Conservation (phyloP, 1,140 invertebrate genomes). For the Mercenaria mercenaria region DNA sequence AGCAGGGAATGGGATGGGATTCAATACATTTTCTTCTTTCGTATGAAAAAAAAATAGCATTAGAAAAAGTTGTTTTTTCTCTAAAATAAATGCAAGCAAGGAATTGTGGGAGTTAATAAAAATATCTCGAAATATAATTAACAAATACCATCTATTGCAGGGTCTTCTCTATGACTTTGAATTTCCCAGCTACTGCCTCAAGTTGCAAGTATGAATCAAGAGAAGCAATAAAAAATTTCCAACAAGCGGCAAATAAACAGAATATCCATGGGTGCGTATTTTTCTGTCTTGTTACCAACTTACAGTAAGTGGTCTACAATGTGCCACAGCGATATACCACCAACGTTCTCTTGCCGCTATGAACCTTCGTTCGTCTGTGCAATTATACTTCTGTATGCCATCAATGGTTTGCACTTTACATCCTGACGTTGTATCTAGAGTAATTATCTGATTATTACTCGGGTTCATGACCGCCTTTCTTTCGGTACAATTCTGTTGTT, state of each 20-base stretch:
- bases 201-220: too few relatives aligned
- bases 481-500: constrained; percentile 69
- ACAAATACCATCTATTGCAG: too few relatives aligned
- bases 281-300: background rate
- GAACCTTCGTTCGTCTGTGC: constrained; percentile 69
- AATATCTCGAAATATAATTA: too few relatives aligned
- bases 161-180: too few relatives aligned
- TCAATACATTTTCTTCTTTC: too few relatives aligned
- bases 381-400: constrained; percentile 62
- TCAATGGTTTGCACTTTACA: constrained; percentile 21
- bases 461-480: constrained; percentile 61
- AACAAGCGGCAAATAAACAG: background rate
- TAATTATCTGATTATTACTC: constrained; percentile 71
- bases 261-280: background rate
- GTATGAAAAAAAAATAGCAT: too few relatives aligned
- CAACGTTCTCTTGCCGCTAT: constrained; percentile 81
- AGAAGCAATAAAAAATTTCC: too few relatives aligned
- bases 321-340: constrained; percentile 84
- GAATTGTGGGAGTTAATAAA: too few relatives aligned
- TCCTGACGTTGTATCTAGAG: constrained; percentile 56
- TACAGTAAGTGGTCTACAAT: constrained; percentile 72
- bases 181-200: too few relatives aligned
- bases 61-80: too few relatives aligned
- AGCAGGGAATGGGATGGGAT: too few relatives aligned
- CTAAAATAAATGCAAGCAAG: too few relatives aligned